Evolutionary conservation across 2,113 vertebrate species (phyloP), one percentile per base, ranked within the genome.

Genomic region (Cricetomys ansorgei): DNA sequence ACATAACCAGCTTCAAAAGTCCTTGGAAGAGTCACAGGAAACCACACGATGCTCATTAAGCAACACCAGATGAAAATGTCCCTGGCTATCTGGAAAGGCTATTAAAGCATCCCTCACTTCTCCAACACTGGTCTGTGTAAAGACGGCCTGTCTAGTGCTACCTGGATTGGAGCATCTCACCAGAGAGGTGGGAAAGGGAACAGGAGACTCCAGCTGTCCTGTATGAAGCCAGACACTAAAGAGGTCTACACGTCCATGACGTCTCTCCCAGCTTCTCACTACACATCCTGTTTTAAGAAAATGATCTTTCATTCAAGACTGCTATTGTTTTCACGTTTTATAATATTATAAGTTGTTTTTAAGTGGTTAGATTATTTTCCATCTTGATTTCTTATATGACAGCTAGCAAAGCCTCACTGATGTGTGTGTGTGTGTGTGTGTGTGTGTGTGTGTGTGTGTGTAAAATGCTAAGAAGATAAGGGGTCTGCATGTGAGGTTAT

Each of bases 61-160:
- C 59, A 89, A 0, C 95, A 96, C 83, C 97, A 96, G 96, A 96
- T 92, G 88, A 89, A 96, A 92, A 90, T 80, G 85, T 53, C 45
- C 67, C 80, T 72, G 65, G 77, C 76, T 92, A 87, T 88, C 59
- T 92, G 85, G 70, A 95, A 96, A 95, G 72, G 16, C 91, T 94
- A 16, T 87, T 91, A 91, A 94, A 92, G 96, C 81, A 88, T 50
- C 80, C 45, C 72, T 92, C 34, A 37, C 62, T 88, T 96, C 80
- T 86, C 48, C 53, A 96, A 80, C 64, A 67, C 75, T 29, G 57
- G 48, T 90, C 88, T 91, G 31, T 70, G 16, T 89, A 83, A 96
- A 96, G 72, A 45, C 86, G 43, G 69, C 65, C 95, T 96, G 87
- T 96, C 86, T 91, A 88, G 76, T 89, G 65, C 64, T 57, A 86